Conservation (phyloP, 2,888 invertebrate species). For the Julus scanicus region DNA sequence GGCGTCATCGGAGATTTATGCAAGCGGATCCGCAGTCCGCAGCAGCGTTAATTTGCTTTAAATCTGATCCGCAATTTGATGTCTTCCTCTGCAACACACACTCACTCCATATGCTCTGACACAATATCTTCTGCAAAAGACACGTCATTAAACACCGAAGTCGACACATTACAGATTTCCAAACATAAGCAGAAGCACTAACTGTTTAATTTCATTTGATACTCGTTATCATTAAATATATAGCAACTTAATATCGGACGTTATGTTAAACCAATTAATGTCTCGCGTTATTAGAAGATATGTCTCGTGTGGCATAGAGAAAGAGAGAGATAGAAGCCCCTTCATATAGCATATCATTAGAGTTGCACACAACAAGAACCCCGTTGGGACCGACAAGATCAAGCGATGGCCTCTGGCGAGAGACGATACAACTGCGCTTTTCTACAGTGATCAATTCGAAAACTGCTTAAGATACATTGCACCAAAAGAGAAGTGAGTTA, state of each 20-base stretch:
- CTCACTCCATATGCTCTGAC: neutral
- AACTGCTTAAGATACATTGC: neutral
- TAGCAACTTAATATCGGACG: constrained; percentile 33
- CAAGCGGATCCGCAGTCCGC: constrained; percentile 17
- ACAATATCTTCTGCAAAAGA: constrained; percentile 25
- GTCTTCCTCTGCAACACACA: neutral
- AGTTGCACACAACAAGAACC: neutral
- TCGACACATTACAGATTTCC: constrained; percentile 33
- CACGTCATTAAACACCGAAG: constrained; percentile 33
- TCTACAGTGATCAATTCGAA: neutral
- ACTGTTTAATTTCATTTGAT: constrained; percentile 26
- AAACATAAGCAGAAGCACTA: constrained; percentile 23
- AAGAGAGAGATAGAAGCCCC: neutral
- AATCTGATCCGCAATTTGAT: constrained; percentile 25
- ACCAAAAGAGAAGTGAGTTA: too few relatives aligned
- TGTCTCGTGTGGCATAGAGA: neutral
- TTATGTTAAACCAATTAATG: constrained; percentile 26
- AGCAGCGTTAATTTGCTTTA: constrained; percentile 33
- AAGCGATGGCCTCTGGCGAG: neutral
- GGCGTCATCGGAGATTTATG: constrained; percentile 26
- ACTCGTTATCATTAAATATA: constrained; percentile 33
- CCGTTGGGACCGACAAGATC: neutral
- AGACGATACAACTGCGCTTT: too few relatives aligned
- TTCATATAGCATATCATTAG: neutral
- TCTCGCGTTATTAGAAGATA: constrained; percentile 20